Conservation (phyloP, 2,113 vertebrate genomes). For the Cynopterus brachyotis region DNA sequence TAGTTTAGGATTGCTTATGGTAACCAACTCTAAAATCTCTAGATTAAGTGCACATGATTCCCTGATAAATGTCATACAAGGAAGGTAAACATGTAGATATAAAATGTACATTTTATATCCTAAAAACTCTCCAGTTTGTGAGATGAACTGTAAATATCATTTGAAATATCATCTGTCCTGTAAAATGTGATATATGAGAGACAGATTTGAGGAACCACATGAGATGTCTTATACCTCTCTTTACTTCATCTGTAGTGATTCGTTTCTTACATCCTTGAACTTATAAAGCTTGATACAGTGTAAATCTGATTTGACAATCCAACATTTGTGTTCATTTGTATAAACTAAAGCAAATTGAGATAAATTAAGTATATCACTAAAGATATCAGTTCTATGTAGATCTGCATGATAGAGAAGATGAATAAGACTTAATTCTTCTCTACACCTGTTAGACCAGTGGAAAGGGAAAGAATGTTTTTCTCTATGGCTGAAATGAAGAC, state of each 20-base stretch:
- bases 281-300: background rate
- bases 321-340: background rate
- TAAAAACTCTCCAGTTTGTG: background rate
- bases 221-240: background rate
- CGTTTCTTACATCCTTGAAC: background rate
- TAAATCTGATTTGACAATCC: background rate
- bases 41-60: background rate
- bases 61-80: background rate
- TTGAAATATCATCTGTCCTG: background rate
- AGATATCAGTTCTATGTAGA: background rate
- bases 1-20: background rate
- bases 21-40: background rate
- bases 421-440: background rate
- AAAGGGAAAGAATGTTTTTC: background rate
- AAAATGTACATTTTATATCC: background rate
- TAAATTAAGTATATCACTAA: background rate
- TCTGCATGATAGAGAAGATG: background rate
- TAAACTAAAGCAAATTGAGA: background rate
- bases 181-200: background rate
- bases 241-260: background rate
- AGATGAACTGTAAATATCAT: background rate
- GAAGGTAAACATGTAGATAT: background rate
- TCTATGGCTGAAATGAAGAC: background rate
- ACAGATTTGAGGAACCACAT: background rate
- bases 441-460: background rate